Evolutionary conservation across 2,888 invertebrate genomes (phyloP).

Genomic region (Magallana nippona): DNA sequence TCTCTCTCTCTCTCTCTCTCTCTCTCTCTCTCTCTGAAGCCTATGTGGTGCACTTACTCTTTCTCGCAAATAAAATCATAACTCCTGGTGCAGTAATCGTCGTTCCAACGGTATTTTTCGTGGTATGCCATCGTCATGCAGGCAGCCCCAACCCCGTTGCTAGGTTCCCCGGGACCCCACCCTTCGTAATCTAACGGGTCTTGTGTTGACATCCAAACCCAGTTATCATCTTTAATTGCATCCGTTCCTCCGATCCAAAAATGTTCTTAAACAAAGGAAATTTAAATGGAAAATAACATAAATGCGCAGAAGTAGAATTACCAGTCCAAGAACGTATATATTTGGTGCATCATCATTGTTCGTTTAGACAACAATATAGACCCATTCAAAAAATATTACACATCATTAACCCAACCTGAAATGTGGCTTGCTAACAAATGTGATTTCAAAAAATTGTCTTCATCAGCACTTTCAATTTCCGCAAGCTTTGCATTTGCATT

Average conservation of each 20-base stretch:
- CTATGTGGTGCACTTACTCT: constrained; percentile 7
- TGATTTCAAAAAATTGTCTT: not conserved
- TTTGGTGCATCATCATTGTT: not conserved
- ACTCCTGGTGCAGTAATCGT: constrained; percentile 13
- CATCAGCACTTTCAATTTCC: constrained; percentile 27
- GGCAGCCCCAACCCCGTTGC: not conserved
- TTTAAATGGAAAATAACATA: not conserved
- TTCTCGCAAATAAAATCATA: constrained; percentile 36
- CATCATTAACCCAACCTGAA: not conserved
- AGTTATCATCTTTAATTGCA: constrained; percentile 17
- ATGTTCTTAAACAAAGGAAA: constrained; percentile 3
- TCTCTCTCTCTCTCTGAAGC: too few species aligned
- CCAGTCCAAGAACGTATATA: too few species aligned
- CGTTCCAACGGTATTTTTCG: constrained; percentile 38
- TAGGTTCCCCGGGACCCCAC: constrained; percentile 22
- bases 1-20: too few species aligned
- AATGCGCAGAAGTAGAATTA: not conserved
- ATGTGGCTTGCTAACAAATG: not conserved
- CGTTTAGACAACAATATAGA: not conserved
- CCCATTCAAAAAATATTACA: not conserved
- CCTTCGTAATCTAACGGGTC: constrained; percentile 10
- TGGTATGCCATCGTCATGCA: constrained; percentile 13
- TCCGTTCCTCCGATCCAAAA: constrained; percentile 41
- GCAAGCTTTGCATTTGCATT: constrained; percentile 11
- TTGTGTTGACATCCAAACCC: constrained; percentile 39